Evolutionary conservation across 92 coral and sea anemone genomes (phyloP).

Genomic region (Epizoanthus rinbou): DNA sequence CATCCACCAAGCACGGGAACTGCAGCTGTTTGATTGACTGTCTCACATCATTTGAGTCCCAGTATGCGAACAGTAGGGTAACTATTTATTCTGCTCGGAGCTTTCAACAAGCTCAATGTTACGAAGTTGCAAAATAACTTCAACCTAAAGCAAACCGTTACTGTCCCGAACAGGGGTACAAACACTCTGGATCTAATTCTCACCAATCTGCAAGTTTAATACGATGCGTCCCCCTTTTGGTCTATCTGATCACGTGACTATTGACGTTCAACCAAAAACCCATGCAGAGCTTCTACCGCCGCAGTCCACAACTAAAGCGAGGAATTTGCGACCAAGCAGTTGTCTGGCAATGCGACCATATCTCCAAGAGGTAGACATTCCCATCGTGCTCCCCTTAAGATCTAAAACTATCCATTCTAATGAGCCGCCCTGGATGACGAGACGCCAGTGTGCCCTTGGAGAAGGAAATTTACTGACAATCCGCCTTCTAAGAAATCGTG

Average conservation of each 20-base stretch:
- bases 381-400: constrained; percentile 46
- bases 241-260: constrained; percentile 54
- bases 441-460: constrained; percentile 61
- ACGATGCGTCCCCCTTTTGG: constrained; percentile 52
- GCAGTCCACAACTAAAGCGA: not conserved
- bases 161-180: constrained; percentile 53
- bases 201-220: constrained; percentile 44
- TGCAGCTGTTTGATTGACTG: constrained; percentile 41
- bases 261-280: constrained; percentile 57
- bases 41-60: constrained; percentile 44
- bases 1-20: constrained; percentile 52
- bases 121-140: constrained; percentile 52
- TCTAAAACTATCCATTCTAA: constrained; percentile 55
- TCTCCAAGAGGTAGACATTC: constrained; percentile 46
- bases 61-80: constrained; percentile 31
- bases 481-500: constrained; percentile 51
- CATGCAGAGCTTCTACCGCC: constrained; percentile 23
- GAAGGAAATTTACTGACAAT: constrained; percentile 35
- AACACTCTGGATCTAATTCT: constrained; percentile 48
- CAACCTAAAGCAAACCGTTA: constrained; percentile 55
- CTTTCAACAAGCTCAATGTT: constrained; percentile 57
- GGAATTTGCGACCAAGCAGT: constrained; percentile 31
- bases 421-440: constrained; percentile 70
- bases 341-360: constrained; percentile 43
- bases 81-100: constrained; percentile 61